Percentiles rank a stretch among this genome's conserved stretches.
phyloP scores from a whole-genome alignment of 2,888 invertebrate species.

The Dioctria linearis region DNA sequence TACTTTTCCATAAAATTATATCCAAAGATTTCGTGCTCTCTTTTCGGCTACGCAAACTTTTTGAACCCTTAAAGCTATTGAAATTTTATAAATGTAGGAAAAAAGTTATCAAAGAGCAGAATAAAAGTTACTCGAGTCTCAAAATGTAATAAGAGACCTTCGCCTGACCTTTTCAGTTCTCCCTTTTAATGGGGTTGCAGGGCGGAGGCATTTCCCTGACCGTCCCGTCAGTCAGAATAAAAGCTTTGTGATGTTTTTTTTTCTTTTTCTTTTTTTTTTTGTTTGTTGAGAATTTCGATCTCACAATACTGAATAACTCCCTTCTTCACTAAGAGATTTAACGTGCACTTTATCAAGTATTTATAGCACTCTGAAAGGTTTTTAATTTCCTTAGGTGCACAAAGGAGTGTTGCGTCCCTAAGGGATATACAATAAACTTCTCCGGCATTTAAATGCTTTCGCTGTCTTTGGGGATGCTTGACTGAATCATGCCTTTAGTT shows the following conservation, averaged over 20 bases:
- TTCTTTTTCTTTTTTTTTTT: constrained; percentile 31
- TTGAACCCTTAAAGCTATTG: constrained; percentile 36
- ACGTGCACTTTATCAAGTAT: constrained; percentile 51
- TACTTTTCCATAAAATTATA: background rate
- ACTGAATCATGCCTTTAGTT: constrained; percentile 27
- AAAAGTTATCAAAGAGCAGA: constrained; percentile 43
- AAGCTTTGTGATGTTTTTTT: constrained; percentile 49
- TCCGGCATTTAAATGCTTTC: constrained; percentile 48
- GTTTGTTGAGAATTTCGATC: constrained; percentile 36
- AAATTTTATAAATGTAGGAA: constrained; percentile 43
- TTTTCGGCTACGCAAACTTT: background rate
- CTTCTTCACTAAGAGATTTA: constrained; percentile 44
- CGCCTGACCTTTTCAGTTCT: constrained; percentile 43
- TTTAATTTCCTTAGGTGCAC: constrained; percentile 49
- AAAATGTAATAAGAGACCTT: constrained; percentile 50
- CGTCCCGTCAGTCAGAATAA: constrained; percentile 39
- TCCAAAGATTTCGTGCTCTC: background rate
- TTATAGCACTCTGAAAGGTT: constrained; percentile 49
- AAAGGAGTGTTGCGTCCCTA: constrained; percentile 45
- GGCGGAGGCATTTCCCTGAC: constrained; percentile 41
- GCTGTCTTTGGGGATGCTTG: constrained; percentile 44
- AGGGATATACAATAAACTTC: constrained; percentile 43
- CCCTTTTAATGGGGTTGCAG: background rate
- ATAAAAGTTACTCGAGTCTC: constrained; percentile 47
- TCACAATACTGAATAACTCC: constrained; percentile 45